Percentiles rank a stretch among this genome's conserved stretches.
These are phyloP conservation scores for Threskiornis aethiopicus DNA, from an alignment of 2,797 vertebrate genomes.

Conservation along the genomic window DNA sequence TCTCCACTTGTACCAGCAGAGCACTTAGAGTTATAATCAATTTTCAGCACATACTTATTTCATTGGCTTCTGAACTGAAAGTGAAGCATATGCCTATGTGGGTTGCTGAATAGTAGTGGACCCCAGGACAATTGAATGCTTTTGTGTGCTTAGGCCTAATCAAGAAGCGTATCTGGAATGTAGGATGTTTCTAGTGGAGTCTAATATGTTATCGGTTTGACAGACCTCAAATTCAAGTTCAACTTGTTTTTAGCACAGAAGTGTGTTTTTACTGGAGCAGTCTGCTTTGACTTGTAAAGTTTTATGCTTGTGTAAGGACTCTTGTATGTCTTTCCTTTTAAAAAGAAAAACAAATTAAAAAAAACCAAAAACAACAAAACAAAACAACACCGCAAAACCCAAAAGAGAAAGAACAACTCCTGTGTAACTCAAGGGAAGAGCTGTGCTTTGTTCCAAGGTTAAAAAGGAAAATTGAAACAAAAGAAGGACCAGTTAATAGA, in stretches of 20 bases:
- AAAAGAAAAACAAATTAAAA: not conserved
- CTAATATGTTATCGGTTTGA: not conserved
- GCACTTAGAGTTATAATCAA: not conserved
- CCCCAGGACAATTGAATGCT: not conserved
- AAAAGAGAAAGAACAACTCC: not conserved
- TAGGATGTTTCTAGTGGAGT: not conserved
- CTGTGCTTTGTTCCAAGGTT: not conserved
- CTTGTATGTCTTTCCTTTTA: not conserved
- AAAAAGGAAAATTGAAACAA: not conserved
- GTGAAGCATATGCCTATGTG: not conserved
- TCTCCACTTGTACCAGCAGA: not conserved
- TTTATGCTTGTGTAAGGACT: not conserved
- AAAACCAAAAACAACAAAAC: too few species aligned
- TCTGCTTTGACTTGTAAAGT: not conserved
- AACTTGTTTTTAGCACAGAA: not conserved
- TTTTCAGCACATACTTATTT: not conserved
- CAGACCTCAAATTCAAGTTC: not conserved
- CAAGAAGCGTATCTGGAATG: not conserved
- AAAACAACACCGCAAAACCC: not conserved
- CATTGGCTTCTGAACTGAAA: not conserved
- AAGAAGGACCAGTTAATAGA: not conserved
- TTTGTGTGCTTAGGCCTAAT: not conserved
- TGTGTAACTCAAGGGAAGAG: not conserved
- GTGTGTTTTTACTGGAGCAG: not conserved
- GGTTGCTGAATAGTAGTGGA: not conserved